Evolutionary conservation across 1,140 invertebrate species (phyloP).

Genomic region (Drosophila melanica): DNA sequence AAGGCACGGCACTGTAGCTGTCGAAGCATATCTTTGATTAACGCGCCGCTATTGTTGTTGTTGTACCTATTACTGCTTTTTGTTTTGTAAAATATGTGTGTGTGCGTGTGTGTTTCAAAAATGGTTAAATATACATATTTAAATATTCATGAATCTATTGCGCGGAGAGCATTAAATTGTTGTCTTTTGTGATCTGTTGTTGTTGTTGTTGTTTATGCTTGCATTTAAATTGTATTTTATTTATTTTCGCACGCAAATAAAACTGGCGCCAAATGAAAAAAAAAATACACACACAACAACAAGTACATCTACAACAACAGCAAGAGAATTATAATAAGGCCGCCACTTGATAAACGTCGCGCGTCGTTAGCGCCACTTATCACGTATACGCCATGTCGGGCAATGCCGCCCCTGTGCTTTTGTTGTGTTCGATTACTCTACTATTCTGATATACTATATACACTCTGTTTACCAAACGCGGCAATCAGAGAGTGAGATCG

Average conservation of each 20-base stretch:
- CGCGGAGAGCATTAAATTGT: constrained; percentile 25
- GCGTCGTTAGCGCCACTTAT: constrained; percentile 81
- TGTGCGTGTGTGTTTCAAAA: not conserved
- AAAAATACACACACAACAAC: constrained; percentile 21
- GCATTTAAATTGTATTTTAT: constrained; percentile 61
- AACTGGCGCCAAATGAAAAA: constrained; percentile 73
- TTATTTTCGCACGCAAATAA: constrained; percentile 78
- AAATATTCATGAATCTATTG: constrained; percentile 37
- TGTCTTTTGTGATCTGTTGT: constrained; percentile 37
- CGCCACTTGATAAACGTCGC: constrained; percentile 74
- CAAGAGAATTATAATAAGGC: constrained; percentile 42
- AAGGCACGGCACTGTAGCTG: constrained; percentile 1
- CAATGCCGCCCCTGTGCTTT: constrained; percentile 35
- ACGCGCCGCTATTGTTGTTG: not conserved
- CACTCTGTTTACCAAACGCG: not conserved
- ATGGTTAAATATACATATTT: not conserved
- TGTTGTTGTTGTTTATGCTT: constrained; percentile 27
- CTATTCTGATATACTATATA: not conserved
- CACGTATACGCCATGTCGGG: constrained; percentile 78
- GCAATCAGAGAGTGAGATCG: no score
- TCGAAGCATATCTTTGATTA: constrained; percentile 18
- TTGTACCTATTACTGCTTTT: not conserved
- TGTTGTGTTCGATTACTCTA: constrained; percentile 10
- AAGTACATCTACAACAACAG: constrained; percentile 11
- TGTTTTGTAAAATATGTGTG: constrained; percentile 7